Percentiles rank a stretch among this genome's conserved stretches.
Evolutionary conservation across 2,797 vertebrate species (phyloP).

Genomic region (Perodicticus potto): DNA sequence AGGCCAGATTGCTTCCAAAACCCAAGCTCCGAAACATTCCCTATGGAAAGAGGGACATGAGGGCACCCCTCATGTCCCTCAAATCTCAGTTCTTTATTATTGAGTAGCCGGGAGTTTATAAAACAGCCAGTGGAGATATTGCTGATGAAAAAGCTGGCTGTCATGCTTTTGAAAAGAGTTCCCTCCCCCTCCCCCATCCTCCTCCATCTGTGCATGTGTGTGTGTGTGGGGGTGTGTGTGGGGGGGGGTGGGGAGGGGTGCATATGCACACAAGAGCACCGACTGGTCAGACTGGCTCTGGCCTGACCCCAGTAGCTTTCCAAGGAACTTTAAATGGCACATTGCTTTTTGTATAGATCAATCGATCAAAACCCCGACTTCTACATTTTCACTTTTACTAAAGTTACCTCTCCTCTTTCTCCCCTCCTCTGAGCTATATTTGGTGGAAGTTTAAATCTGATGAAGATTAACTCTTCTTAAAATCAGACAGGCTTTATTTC

Average conservation of each 20-base stretch:
- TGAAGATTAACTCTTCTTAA: conserved; percentile 66
- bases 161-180: neutral
- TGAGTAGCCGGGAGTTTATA: neutral
- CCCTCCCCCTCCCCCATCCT: accelerated
- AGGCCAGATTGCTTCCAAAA: neutral
- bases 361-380: neutral
- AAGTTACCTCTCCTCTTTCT: neutral
- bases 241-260: too few relatives aligned
- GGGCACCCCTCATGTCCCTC: too few relatives aligned
- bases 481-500: conserved; percentile 53
- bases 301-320: neutral
- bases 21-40: accelerated
- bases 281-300: neutral
- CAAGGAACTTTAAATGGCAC: neutral
- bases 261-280: accelerated
- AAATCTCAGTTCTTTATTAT: neutral
- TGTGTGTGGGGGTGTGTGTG: too few relatives aligned
- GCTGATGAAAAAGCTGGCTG: neutral
- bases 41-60: neutral
- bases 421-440: conserved; percentile 33
- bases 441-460: conserved; percentile 54
- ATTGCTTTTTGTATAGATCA: neutral
- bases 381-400: conserved; percentile 22
- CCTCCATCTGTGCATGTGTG: accelerated
- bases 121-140: neutral